Evolutionary conservation across 2,888 invertebrate genomes (phyloP), one percentile per base, ranked within the genome.

Genomic region (Eulithis prunata): DNA sequence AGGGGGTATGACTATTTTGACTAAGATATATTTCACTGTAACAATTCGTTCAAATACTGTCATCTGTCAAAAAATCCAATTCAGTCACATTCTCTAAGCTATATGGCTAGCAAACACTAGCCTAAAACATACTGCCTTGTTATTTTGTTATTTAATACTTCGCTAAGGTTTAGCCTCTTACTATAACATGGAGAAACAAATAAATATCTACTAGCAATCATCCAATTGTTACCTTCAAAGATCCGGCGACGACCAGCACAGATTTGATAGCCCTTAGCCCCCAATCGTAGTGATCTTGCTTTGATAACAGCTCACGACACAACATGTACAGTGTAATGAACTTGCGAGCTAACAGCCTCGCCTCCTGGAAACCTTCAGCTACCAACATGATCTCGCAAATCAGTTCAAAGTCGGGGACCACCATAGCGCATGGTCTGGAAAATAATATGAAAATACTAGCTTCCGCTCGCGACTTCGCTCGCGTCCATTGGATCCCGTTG

Each of bases 351-450:
- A 98, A 87, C 36, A 98, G 87, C 74, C 98, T 95, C 6, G 99
- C 98, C 69, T 98, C 98, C 81, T 98, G 96, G 87, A 99, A 98
- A 49, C 98, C 99, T 90, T 99, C 98, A 5, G 98, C 98, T 12
- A 98, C 98, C 91, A 99, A 95, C 98, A 98, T 98, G 85, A 99
- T 99, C 93, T 99, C 98, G 88, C 98, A 98, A 85, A 99, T 99
- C 79, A 99, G 86, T 77, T 98, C 98, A 88, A 98, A 98, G 89
- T 99, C 99, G 0, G 99, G 99, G 12, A 99, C 98, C 11, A 99
- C 98, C 99, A 99, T 99, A 64, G 98, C 98, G 85, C 98, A 99
- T 0, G 99, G 98, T n/a, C n/a, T n/a, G n/a, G n/a, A n/a, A n/a
- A n/a, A n/a, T n/a, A n/a, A n/a, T n/a, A n/a, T n/a, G n/a, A n/a